Percentiles rank a stretch among this genome's conserved stretches.
These are phyloP conservation scores for Monochamus alternatus DNA, from an alignment of 2,888 invertebrate genomes.

Conservation along the genomic window DNA sequence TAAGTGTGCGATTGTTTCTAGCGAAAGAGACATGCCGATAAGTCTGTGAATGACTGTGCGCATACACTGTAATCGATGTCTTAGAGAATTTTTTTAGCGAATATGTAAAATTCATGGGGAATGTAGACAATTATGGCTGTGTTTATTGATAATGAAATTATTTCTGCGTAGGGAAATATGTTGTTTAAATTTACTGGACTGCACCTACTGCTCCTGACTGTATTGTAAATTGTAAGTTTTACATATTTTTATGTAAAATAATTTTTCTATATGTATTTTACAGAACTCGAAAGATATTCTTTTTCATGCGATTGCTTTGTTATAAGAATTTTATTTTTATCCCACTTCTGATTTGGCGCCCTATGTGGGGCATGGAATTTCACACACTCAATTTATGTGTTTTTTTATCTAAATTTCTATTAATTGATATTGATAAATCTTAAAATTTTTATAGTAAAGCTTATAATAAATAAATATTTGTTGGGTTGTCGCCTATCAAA, in stretches of 20 bases:
- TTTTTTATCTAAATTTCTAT: too few relatives aligned
- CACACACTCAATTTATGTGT: neutral
- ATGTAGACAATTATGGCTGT: constrained; percentile 67
- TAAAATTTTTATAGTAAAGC: neutral
- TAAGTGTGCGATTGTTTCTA: constrained; percentile 1
- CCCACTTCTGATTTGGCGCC: neutral
- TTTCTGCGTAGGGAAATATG: constrained; percentile 30
- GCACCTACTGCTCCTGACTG: constrained; percentile 41
- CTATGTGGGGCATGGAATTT: neutral
- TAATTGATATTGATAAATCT: neutral
- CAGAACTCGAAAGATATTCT: neutral
- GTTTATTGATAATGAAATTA: constrained; percentile 57
- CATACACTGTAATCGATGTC: constrained; percentile 30
- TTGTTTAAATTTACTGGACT: constrained; percentile 47
- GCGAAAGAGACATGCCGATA: constrained; percentile 7
- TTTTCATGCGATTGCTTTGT: neutral
- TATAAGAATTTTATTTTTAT: neutral
- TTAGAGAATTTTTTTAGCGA: constrained; percentile 39
- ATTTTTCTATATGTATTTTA: constrained; percentile 15
- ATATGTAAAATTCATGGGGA: constrained; percentile 52
- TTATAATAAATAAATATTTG: neutral
- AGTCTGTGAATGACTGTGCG: constrained; percentile 9
- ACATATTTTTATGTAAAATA: constrained; percentile 42
- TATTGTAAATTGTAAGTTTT: constrained; percentile 34
- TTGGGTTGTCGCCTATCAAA: neutral